These are phyloP conservation scores for Diuraphis noxia DNA, from an alignment of 1,140 invertebrate species.

Conservation along the genomic window DNA sequence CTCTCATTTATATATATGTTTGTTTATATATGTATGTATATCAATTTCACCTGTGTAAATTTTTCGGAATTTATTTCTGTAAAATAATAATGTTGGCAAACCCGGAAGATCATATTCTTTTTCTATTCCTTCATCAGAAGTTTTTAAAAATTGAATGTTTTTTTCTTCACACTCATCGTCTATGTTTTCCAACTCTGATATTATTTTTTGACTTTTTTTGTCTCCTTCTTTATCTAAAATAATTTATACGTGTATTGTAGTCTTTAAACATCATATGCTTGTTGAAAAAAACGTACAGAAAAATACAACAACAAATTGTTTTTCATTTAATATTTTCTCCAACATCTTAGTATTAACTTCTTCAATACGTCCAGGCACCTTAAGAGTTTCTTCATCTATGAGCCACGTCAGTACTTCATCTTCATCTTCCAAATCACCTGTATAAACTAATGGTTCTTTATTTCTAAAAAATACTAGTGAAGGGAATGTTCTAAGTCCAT, in stretches of 20 bases:
- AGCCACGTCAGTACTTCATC: constrained; percentile 89
- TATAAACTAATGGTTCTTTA: constrained; percentile 79
- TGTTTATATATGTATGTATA: background rate
- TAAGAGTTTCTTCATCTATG: constrained; percentile 87
- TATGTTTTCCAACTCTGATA: constrained; percentile 90
- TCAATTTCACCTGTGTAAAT: constrained; percentile 69
- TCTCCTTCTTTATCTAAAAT: constrained; percentile 81
- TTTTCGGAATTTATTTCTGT: constrained; percentile 86
- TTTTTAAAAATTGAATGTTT: constrained; percentile 91
- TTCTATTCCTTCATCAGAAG: constrained; percentile 84
- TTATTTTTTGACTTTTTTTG: constrained; percentile 85
- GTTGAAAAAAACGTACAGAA: constrained; percentile 74
- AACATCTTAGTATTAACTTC: constrained; percentile 91
- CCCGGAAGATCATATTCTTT: constrained; percentile 85
- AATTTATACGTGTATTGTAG: background rate
- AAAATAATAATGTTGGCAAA: constrained; percentile 84
- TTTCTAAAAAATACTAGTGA: constrained; percentile 88
- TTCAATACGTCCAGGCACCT: constrained; percentile 91
- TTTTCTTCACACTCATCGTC: constrained; percentile 92
- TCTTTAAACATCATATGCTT: background rate
- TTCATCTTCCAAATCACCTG: constrained; percentile 84
- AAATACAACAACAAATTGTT: constrained; percentile 86
- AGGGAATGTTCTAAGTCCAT: constrained; percentile 82
- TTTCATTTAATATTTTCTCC: constrained; percentile 85
- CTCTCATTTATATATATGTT: no score